These are phyloP conservation scores for Euphonia xanthogaster DNA, from an alignment of 2,797 vertebrate species.

Conservation along the genomic window DNA sequence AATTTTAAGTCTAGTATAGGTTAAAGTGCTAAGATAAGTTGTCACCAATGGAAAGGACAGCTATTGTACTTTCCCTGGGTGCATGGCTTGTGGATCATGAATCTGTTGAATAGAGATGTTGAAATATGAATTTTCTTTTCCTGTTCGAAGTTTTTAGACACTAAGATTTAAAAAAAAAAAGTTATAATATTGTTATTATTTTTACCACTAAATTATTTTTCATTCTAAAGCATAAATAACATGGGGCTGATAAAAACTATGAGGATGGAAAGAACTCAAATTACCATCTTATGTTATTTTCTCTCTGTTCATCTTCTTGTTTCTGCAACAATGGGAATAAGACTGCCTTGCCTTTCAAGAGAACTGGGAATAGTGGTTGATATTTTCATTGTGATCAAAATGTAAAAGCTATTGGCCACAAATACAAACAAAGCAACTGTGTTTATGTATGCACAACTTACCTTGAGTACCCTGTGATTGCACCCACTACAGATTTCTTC, in stretches of 20 bases:
- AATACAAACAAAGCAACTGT: not conserved
- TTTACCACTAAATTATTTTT: not conserved
- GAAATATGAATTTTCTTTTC: not conserved
- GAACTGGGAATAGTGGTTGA: not conserved
- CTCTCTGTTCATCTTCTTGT: not conserved
- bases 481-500: not conserved
- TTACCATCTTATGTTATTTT: not conserved
- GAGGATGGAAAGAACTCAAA: not conserved
- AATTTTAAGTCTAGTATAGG: not conserved
- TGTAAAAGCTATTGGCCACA: not conserved
- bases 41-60: not conserved
- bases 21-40: not conserved
- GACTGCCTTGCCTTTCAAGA: not conserved
- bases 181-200: not conserved
- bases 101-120: not conserved
- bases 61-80: not conserved
- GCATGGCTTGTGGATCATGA: accelerated
- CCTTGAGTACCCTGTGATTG: not conserved
- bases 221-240: not conserved
- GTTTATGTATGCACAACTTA: not conserved
- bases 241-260: not conserved
- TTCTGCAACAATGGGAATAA: not conserved
- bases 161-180: no score
- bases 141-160: not conserved
- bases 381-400: not conserved